Base-by-base conservation (phyloP, 2,888 invertebrate genomes). In the Dasysyrphus albostriatus region DNA sequence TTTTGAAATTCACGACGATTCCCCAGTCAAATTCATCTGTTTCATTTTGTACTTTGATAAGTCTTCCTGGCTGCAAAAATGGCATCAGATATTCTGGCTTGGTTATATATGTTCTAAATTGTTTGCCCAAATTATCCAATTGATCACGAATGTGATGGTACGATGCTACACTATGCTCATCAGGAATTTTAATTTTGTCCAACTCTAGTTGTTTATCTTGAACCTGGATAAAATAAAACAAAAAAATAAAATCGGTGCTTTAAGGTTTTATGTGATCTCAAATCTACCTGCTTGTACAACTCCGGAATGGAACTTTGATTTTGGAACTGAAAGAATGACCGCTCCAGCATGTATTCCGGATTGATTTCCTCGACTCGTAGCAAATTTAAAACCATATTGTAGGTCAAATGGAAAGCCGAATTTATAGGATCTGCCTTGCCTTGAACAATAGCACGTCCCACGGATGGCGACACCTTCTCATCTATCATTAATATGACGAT, bases 401-500 rank as follows among this genome's bases (percentile, higher is more conserved):
- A 99, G 0, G 99, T 99, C 82, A 99, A 94, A 93, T 99, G 99
- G 93, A 99, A 99, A 0, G 99, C 99, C 0, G 99, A 99, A 93
- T 99, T 99, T 85, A 99, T 96, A 0, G 98, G 97, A 93, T 99
- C 99, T 0, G 99, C 96, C 90, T 96, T 95, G 29, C 99, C 99
- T 93, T 98, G 95, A 5, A 97, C 95, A 90, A 97, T 96, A 73
- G 94, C 95, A 87, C 96, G 95, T 0, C 96, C 96, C 5, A 95
- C 94, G 0, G 95, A 93, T 0, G 96, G 96, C 32, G 97, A 97
- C 88, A 99, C 97, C 93, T 98, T 98, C 93, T 99, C 98, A 92
- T 99, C 99, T 19, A 99, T 96, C 98, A 99, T 99, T 58, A 99
- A 94, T 89, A 99, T 99, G 8, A 99, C 99, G 78, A 99, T 98